Base-by-base conservation (phyloP, 2,797 vertebrate genomes). In the Euthynnus affinis region DNA sequence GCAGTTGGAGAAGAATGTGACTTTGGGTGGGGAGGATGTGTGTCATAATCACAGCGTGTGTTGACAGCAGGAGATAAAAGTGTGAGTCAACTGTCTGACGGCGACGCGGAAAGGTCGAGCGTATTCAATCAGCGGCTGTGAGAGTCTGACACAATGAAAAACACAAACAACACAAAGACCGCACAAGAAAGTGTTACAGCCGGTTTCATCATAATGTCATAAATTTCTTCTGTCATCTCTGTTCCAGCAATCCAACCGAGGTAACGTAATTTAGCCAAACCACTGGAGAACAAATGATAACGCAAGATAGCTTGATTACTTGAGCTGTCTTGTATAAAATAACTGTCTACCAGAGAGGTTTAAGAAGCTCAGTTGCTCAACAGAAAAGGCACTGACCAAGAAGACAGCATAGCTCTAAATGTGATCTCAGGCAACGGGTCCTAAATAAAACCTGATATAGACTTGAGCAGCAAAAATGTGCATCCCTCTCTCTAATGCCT, bases 31-130 rank as follows among this genome's bases (percentile, higher is more conserved):
- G 32, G 56, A 76, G 25, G 63, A 79, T 64, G 79, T 87, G 77
- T 87, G 77, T 91, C 82, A 88, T 76, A 78, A 82, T 79, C 64
- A 79, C 68, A 74, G 85, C 6, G 25, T 81, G 80, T 73, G 78
- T 62, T 52, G 79, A 87, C 46, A 74, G 66, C 32, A 27, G 56
- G 61, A 77, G 23, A 70, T 49, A 17, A 9, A 46, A 75, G 64
- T 49, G 49, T 49, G 40, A 86, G 65, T 87, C 70, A 78, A 75
- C 67, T 55, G 73, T 78, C 46, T 76, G 74, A 81, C 37, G 46
- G 58, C 44, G 17, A 67, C 55, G 46, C 73, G 80, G 44, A 80
- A 52, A 78, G 71, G 49, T 62, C 0, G 23, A 67, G 46, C 23
- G 48, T 15, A 9, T 78, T 74, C 71, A 61, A 48, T 73, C 76